A percentile compares a stretch with the other conserved stretches of the same genome.
These are phyloP conservation scores for Pangasius mekongensis DNA, from an alignment of 2,797 vertebrate species.

Conservation along the genomic window DNA sequence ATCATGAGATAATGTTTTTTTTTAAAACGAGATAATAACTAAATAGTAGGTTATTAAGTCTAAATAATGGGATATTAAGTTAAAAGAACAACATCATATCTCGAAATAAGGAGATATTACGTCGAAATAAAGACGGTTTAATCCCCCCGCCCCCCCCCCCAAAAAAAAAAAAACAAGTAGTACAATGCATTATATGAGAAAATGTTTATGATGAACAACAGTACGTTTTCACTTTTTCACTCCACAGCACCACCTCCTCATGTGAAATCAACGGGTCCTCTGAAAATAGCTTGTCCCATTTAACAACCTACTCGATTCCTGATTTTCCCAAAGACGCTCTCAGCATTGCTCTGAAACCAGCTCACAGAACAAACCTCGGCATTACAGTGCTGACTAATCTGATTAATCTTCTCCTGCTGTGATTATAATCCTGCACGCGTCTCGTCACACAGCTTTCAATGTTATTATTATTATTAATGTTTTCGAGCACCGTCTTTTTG, in stretches of 20 bases:
- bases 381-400: conserved; percentile 12
- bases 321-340: neutral
- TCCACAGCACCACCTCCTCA: neutral
- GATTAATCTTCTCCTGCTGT: neutral
- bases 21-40: neutral
- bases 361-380: neutral
- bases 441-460: neutral
- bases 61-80: neutral
- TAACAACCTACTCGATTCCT: neutral
- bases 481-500: neutral
- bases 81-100: neutral
- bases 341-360: neutral
- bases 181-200: neutral
- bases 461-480: neutral
- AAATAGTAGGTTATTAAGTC: neutral
- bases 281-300: neutral
- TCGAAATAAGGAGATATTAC: neutral
- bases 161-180: no score
- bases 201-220: neutral
- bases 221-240: neutral
- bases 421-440: neutral
- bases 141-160: no score
- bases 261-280: neutral
- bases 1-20: neutral
- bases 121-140: neutral